Conservation (phyloP, 1,140 invertebrate species). For the Mycetomoellerius zeteki region DNA sequence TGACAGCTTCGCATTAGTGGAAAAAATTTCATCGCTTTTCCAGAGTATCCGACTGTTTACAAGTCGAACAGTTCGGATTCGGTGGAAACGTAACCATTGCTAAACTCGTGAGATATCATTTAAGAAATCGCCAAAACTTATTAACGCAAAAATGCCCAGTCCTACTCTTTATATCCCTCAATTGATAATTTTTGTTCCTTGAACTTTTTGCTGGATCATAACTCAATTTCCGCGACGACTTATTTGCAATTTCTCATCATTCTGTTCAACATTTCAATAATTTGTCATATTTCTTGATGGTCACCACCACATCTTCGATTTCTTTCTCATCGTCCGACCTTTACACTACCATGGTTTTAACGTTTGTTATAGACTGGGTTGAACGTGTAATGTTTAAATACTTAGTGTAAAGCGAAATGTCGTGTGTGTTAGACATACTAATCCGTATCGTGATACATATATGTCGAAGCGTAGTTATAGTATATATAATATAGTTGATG, state of each 20-base stretch:
- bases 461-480: conserved; percentile 70
- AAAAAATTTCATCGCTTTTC: neutral
- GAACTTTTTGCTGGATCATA: neutral
- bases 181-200: neutral
- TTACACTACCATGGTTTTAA: conserved; percentile 67
- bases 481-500: conserved; percentile 50
- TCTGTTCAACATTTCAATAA: neutral
- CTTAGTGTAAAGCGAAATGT: conserved; percentile 65
- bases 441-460: conserved; percentile 77
- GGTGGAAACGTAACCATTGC: neutral
- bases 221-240: neutral
- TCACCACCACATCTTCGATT: neutral
- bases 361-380: conserved; percentile 65
- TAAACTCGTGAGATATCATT: neutral
- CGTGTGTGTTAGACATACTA: conserved; percentile 68
- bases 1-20: neutral
- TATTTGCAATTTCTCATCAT: neutral
- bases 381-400: conserved; percentile 70
- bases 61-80: neutral
- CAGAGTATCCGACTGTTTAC: neutral
- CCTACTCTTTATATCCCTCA: neutral
- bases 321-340: conserved; percentile 37
- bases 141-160: conserved; percentile 6
- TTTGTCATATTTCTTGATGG: neutral
- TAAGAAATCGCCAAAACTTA: neutral